Percentiles rank a stretch among this genome's conserved stretches.
Evolutionary conservation across 2,888 invertebrate species (phyloP).

Genomic region (Rhimphoctona megacephalus): DNA sequence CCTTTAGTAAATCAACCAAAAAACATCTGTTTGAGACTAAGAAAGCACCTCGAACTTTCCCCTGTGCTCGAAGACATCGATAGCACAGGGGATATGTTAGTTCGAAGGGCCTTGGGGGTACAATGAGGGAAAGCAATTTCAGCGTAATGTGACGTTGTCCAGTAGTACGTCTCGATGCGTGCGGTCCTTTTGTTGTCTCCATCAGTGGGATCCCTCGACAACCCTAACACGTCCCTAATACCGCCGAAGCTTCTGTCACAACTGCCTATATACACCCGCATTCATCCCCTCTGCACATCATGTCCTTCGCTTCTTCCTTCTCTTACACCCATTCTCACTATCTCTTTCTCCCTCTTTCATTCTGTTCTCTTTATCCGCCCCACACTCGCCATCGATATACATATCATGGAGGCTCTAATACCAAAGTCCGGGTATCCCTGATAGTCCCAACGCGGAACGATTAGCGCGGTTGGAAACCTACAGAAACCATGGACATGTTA

Average conservation of each 20-base stretch:
- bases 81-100: constrained; percentile 8
- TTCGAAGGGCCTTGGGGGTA: constrained; percentile 16
- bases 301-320: constrained; percentile 46
- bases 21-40: constrained; percentile 11
- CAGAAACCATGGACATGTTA: constrained; percentile 71
- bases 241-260: constrained; percentile 76
- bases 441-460: constrained; percentile 80
- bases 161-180: constrained; percentile 81
- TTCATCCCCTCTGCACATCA: constrained; percentile 22
- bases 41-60: neutral
- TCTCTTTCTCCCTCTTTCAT: constrained; percentile 46
- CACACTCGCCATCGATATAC: constrained; percentile 62
- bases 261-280: constrained; percentile 38
- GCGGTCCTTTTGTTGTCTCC: constrained; percentile 83
- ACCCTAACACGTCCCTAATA: constrained; percentile 84
- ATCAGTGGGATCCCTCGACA: constrained; percentile 80
- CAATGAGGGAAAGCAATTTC: constrained; percentile 73
- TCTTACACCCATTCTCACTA: constrained; percentile 53
- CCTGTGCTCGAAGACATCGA: constrained; percentile 1
- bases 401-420: constrained; percentile 73
- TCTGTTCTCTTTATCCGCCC: constrained; percentile 41
- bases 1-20: neutral
- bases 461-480: constrained; percentile 79
- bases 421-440: constrained; percentile 70
- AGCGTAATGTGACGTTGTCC: constrained; percentile 82